phyloP scores from a whole-genome alignment of 2,888 invertebrate genomes.

The Calliphora vomitoria region DNA sequence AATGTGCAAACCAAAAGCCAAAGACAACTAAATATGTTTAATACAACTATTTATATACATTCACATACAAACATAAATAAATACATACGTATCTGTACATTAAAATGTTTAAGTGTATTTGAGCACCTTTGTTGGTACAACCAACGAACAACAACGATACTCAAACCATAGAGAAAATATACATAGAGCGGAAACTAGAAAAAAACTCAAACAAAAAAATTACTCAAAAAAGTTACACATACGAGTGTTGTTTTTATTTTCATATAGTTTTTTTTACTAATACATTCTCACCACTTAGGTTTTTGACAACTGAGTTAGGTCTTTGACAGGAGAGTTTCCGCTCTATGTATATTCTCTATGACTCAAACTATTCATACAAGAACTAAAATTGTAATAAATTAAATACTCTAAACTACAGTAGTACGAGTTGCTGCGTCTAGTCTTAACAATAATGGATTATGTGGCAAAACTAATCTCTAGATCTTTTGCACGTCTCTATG shows the following conservation, averaged over 20 bases:
- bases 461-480: not conserved
- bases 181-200: no score
- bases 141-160: not conserved
- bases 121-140: not conserved
- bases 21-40: not conserved
- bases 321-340: no score
- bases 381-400: constrained; percentile 2
- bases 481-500: not conserved
- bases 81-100: not conserved
- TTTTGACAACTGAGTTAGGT: no score
- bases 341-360: no score
- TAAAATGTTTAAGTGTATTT: not conserved
- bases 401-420: not conserved
- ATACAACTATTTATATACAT: not conserved
- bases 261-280: no score
- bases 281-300: no score
- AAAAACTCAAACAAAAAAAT: no score
- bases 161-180: no score
- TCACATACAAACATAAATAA: not conserved
- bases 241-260: no score
- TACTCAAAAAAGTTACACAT: no score
- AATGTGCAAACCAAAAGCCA: not conserved
- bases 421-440: not conserved
- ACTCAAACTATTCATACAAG: not conserved
- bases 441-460: not conserved